A percentile compares a stretch with the other conserved stretches of the same genome.
phyloP scores from a whole-genome alignment of 2,797 vertebrate genomes.

The Naso thynnoides region DNA sequence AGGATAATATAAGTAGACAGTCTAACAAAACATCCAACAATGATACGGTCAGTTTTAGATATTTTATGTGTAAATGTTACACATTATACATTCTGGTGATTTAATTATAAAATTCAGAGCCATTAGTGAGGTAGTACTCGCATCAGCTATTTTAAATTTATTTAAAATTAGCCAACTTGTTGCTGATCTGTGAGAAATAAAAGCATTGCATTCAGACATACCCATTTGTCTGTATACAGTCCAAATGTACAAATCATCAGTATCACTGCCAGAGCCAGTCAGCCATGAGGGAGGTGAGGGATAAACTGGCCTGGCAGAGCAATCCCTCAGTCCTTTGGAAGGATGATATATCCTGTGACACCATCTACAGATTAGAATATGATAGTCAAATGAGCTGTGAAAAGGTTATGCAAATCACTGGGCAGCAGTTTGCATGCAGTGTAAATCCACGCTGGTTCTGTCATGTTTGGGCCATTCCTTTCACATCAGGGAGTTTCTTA shows the following conservation, averaged over 20 bases:
- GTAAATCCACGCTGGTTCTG: slow-evolving; percentile 29
- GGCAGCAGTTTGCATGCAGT: slow-evolving; percentile 24
- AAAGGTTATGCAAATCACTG: slow-evolving; percentile 64
- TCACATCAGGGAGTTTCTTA: slow-evolving; percentile 5
- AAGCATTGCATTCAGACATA: background rate
- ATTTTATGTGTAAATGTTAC: too few relatives aligned
- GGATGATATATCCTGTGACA: slow-evolving; percentile 50
- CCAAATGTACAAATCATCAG: slow-evolving; percentile 28
- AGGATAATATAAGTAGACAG: too few relatives aligned
- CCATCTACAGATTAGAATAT: slow-evolving; percentile 57
- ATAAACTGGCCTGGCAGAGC: slow-evolving; percentile 54
- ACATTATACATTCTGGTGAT: background rate
- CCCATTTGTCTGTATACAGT: slow-evolving; percentile 21
- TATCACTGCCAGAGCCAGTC: slow-evolving; percentile 37
- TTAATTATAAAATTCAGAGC: background rate
- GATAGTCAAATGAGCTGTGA: slow-evolving; percentile 62
- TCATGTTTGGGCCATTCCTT: slow-evolving; percentile 27
- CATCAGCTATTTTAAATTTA: background rate
- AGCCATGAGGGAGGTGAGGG: slow-evolving; percentile 42
- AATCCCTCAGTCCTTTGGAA: slow-evolving; percentile 54
- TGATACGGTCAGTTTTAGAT: too few relatives aligned
- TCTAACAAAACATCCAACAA: too few relatives aligned
- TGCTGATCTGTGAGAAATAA: slow-evolving; percentile 1
- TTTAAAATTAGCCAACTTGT: background rate
- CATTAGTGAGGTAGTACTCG: background rate